phyloP scores from a whole-genome alignment of 2,113 vertebrate species.

The Daphoenositta chrysoptera region DNA sequence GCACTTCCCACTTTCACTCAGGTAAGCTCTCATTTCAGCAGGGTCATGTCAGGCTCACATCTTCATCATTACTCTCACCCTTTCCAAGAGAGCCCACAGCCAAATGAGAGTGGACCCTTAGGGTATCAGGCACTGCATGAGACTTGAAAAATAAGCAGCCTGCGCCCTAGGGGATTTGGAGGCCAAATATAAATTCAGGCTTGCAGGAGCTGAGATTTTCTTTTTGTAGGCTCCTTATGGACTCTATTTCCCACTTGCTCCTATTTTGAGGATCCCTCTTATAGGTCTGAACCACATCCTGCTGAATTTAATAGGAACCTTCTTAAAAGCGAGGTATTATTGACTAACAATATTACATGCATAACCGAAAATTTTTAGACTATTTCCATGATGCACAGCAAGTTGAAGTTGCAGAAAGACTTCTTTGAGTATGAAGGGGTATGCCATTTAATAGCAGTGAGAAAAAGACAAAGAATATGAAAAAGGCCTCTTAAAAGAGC shows the following conservation, averaged over 20 bases:
- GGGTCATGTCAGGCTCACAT: not conserved
- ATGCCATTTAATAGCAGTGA: not conserved
- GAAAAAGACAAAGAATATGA: not conserved
- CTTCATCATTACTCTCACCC: not conserved
- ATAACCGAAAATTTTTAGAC: not conserved
- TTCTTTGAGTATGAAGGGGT: not conserved
- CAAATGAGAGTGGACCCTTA: not conserved
- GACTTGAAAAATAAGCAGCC: not conserved
- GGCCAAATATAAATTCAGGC: not conserved
- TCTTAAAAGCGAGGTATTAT: not conserved
- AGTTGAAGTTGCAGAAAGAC: not conserved
- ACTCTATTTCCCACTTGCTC: not conserved
- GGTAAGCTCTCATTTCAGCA: not conserved
- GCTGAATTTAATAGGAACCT: not conserved
- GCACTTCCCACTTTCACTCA: not conserved
- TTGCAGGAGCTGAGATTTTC: not conserved
- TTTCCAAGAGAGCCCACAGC: not conserved
- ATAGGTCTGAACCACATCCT: not conserved
- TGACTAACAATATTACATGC: not conserved
- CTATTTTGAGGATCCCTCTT: not conserved
- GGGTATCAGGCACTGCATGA: not conserved
- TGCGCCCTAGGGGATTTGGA: not conserved
- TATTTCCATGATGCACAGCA: not conserved
- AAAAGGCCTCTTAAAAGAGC: not conserved
- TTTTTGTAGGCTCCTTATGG: not conserved